phyloP scores from a whole-genome alignment of 2,797 vertebrate species.

The Esox lucius region DNA sequence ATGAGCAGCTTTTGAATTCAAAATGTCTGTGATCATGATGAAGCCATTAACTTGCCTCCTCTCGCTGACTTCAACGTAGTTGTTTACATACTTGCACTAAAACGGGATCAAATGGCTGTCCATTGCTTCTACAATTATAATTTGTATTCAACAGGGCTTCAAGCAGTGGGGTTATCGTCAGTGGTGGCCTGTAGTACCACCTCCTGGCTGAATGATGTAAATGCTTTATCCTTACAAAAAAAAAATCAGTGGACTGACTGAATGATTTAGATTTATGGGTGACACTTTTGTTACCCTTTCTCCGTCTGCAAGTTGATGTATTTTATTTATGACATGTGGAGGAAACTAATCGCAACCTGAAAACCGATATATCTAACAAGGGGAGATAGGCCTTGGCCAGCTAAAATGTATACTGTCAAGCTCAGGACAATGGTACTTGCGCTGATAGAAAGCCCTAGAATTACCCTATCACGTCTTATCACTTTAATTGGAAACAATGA shows the following conservation, averaged over 20 bases:
- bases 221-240: not conserved
- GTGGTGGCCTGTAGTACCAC: not conserved
- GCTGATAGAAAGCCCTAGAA: not conserved
- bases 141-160: not conserved
- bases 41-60: not conserved
- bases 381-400: not conserved
- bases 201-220: not conserved
- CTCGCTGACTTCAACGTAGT: not conserved
- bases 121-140: not conserved
- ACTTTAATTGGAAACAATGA: not conserved
- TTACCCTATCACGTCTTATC: not conserved
- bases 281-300: not conserved
- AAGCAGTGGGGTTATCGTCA: not conserved
- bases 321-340: not conserved
- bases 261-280: slow-evolving; percentile 1
- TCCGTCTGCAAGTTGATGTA: not conserved
- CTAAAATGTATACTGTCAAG: not conserved
- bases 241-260: not conserved
- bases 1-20: not conserved
- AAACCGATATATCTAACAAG: not conserved
- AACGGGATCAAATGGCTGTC: not conserved
- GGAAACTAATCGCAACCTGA: not conserved
- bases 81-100: not conserved
- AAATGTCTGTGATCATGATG: not conserved
- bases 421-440: not conserved